Evolutionary conservation across 2,797 vertebrate species (phyloP).

Genomic region (Chaenodraco wilsoni): DNA sequence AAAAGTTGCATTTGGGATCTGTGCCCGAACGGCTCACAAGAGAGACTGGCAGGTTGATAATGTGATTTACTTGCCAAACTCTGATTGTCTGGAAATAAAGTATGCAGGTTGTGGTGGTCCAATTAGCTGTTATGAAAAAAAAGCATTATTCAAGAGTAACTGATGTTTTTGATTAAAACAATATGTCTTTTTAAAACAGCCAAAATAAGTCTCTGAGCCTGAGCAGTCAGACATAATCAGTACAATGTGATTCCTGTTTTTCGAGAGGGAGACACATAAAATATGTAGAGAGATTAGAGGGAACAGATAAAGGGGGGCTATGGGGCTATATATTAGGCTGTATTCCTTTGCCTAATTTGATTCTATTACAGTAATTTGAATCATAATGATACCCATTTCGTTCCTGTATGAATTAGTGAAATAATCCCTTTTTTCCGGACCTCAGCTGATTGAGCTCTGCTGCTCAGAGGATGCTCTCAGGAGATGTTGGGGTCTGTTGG

Average conservation of each 20-base stretch:
- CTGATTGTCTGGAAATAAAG: constrained; percentile 47
- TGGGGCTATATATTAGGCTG: constrained; percentile 53
- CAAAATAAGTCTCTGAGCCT: constrained; percentile 25
- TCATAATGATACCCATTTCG: constrained; percentile 62
- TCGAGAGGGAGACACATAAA: constrained; percentile 16
- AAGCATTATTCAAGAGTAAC: too few species aligned
- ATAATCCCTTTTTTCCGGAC: constrained; percentile 60
- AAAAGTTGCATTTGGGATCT: constrained; percentile 46
- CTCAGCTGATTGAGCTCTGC: constrained; percentile 40
- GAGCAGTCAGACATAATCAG: constrained; percentile 55
- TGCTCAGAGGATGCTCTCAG: constrained; percentile 34
- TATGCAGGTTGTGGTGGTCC: constrained; percentile 38
- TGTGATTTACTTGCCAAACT: constrained; percentile 22
- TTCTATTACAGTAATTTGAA: constrained; percentile 70
- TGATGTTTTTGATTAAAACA: constrained; percentile 50
- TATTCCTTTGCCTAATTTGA: constrained; percentile 66
- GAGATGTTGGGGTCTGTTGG: constrained; percentile 18
- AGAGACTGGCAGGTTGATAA: constrained; percentile 57
- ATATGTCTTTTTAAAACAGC: constrained; percentile 38
- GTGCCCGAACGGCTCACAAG: constrained; percentile 36
- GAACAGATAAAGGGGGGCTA: constrained; percentile 34
- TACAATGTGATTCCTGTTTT: constrained; percentile 63
- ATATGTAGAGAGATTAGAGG: constrained; percentile 30
- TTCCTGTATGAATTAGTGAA: constrained; percentile 63
- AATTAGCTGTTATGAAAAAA: constrained; percentile 37